phyloP scores from a whole-genome alignment of 2,888 invertebrate species.

The Chloroclystis v-ata region DNA sequence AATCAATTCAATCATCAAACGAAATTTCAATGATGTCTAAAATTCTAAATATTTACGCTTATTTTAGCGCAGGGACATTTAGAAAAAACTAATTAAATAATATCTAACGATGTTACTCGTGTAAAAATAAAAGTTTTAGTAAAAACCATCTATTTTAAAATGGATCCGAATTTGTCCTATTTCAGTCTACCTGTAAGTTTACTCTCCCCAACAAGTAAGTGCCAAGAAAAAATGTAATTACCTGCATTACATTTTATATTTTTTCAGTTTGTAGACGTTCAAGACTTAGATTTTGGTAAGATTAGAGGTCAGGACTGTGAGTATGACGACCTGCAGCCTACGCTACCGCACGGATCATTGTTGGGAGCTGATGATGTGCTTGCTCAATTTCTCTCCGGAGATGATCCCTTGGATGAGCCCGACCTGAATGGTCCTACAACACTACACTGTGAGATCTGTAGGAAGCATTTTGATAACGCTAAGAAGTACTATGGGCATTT shows the following conservation, averaged over 20 bases:
- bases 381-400: slow-evolving; percentile 62
- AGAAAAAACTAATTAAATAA: too few species aligned
- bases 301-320: slow-evolving; percentile 44
- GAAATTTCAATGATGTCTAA: too few species aligned
- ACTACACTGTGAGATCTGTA: slow-evolving; percentile 67
- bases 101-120: too few species aligned
- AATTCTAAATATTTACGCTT: too few species aligned
- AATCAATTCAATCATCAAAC: too few species aligned
- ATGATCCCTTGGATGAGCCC: slow-evolving; percentile 65
- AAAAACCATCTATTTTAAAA: slow-evolving; percentile 27
- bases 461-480: slow-evolving; percentile 67
- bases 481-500: slow-evolving; percentile 71
- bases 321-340: slow-evolving; percentile 50
- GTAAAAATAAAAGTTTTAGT: too few species aligned
- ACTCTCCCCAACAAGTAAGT: too few species aligned
- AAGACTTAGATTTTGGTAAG: slow-evolving; percentile 46
- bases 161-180: slow-evolving; percentile 61
- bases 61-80: too few species aligned
- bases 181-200: slow-evolving; percentile 63
- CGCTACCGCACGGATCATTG: slow-evolving; percentile 46
- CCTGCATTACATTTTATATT: background rate
- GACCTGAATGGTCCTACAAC: slow-evolving; percentile 67
- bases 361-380: slow-evolving; percentile 60
- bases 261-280: slow-evolving; percentile 59
- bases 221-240: too few species aligned